Conservation (phyloP, 2,797 vertebrate genomes). For the Thalassophryne amazonica region DNA sequence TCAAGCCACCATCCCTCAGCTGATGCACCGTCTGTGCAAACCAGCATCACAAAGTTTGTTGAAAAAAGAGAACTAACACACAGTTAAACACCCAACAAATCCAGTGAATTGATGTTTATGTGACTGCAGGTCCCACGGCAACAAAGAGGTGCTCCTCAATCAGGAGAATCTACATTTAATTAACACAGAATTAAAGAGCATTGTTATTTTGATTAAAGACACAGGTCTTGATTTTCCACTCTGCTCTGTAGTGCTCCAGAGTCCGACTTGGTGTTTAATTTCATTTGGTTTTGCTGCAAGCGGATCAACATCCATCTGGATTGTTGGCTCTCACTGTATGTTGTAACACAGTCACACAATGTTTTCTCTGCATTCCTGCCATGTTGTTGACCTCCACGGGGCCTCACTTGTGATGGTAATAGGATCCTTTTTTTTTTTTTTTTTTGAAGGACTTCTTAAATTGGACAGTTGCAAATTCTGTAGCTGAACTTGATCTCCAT, state of each 20-base stretch:
- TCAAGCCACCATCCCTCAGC: conserved; percentile 42
- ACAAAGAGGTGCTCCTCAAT: conserved; percentile 43
- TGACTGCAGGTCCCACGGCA: conserved; percentile 50
- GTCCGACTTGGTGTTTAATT: conserved; percentile 62
- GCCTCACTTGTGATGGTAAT: conserved; percentile 4
- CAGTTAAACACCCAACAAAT: conserved; percentile 71
- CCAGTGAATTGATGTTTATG: conserved; percentile 54
- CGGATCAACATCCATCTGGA: conserved; percentile 70
- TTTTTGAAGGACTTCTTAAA: neutral
- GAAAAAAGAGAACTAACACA: conserved; percentile 50
- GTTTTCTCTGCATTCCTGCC: conserved; percentile 20
- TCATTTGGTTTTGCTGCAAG: conserved; percentile 61
- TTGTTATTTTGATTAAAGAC: conserved; percentile 78
- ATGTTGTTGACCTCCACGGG: conserved; percentile 15
- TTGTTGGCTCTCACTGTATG: conserved; percentile 39
- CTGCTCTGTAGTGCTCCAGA: conserved; percentile 42
- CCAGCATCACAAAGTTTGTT: conserved; percentile 45
- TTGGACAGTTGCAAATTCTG: conserved; percentile 6
- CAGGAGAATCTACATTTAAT: conserved; percentile 74
- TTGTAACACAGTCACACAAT: conserved; percentile 6
- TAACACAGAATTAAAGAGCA: conserved; percentile 77
- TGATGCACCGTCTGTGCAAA: conserved; percentile 65
- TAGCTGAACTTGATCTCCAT: conserved; percentile 34
- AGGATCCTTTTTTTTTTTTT: conserved; percentile 3
- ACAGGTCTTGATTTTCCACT: conserved; percentile 51